Evolutionary conservation across 2,797 vertebrate species (phyloP), one percentile per base, ranked within the genome.

Genomic region (Mormyrus hasselquistii): DNA sequence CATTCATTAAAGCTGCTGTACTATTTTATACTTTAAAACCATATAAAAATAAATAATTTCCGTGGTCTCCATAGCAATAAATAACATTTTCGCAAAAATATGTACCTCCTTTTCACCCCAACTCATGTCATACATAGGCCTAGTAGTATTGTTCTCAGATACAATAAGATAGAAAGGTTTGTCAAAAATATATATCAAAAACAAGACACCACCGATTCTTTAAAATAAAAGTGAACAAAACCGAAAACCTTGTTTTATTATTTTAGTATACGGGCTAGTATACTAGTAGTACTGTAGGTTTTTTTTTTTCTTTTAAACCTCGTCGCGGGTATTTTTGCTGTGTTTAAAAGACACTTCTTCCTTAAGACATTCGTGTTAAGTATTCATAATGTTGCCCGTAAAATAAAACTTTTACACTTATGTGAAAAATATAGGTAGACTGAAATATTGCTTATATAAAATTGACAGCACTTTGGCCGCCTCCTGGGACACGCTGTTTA

Each of bases 381-480:
- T 19, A 76, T 76, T 76, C 69, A 76, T 76, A 76, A 73, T 6
- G 14, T 73, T 47, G 19, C 6, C 38, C 16, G 8, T 22, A n/a
- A 79, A 82, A 82, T 47, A 82, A 22, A 84, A 44, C 52, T 49
- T 82, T 9, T 38, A 10, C 65, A 79, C 53, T 88, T 65, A 25
- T 50, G 53, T 47, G 76, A 89, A 90, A 47, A 82, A 82, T 76
- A 8, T 22, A 82, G 4, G 29, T 34, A 47, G 76, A 82, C 41
- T n/a, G 76, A 47, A 90, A 92, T 12, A 87, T 89, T 53, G 82
- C 90, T 90, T 88, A 87, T 44, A 73, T 90, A 90, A 90, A 91
- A 94, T 93, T 92, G 93, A 86, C 59, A 89, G 93, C 91, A 90
- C 91, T 93, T 89, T 92, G 93, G 92, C 91, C 91, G 87, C 85